A percentile compares a stretch with the other conserved stretches of the same genome.
phyloP scores from a whole-genome alignment of 2,113 vertebrate genomes.

The Thunnus thynnus region DNA sequence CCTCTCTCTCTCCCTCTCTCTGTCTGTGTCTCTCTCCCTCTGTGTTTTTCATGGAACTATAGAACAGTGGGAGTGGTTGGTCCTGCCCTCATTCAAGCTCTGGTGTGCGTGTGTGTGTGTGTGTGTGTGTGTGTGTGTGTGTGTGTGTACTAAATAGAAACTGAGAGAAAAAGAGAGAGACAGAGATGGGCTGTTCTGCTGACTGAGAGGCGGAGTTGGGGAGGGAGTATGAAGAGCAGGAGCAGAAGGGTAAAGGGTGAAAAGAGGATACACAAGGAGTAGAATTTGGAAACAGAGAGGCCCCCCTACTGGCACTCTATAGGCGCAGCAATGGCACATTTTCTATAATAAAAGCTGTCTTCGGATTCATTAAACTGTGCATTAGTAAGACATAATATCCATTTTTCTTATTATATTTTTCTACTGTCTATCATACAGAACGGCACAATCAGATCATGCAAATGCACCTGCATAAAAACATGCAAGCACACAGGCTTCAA shows the following conservation, averaged over 20 bases:
- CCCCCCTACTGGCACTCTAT: slow-evolving; percentile 86
- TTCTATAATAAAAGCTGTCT: slow-evolving; percentile 13
- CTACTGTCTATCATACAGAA: not conserved
- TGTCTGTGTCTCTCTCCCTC: slow-evolving; percentile 65
- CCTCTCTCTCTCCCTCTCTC: slow-evolving; percentile 67
- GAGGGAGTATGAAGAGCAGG: slow-evolving; percentile 30
- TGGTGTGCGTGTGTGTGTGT: slow-evolving; percentile 22
- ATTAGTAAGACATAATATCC: not conserved
- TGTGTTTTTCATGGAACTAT: slow-evolving; percentile 88
- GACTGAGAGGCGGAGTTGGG: slow-evolving; percentile 62
- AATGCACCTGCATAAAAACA: not conserved
- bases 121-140: slow-evolving; percentile 34
- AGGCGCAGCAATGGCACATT: slow-evolving; percentile 59
- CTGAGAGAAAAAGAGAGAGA: slow-evolving; percentile 43
- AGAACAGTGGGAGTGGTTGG: slow-evolving; percentile 82
- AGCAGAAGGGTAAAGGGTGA: slow-evolving; percentile 60
- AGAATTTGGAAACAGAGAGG: slow-evolving; percentile 72
- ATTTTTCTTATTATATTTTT: not conserved
- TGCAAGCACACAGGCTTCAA: not conserved
- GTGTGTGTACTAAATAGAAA: slow-evolving; percentile 49
- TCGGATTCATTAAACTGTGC: slow-evolving; percentile 1
- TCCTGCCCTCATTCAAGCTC: slow-evolving; percentile 66
- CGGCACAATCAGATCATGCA: not conserved
- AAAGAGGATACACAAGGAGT: slow-evolving; percentile 66
- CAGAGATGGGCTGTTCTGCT: slow-evolving; percentile 60